These are phyloP conservation scores for Drosophila falleni DNA, from an alignment of 2,888 invertebrate genomes.

Conservation along the genomic window DNA sequence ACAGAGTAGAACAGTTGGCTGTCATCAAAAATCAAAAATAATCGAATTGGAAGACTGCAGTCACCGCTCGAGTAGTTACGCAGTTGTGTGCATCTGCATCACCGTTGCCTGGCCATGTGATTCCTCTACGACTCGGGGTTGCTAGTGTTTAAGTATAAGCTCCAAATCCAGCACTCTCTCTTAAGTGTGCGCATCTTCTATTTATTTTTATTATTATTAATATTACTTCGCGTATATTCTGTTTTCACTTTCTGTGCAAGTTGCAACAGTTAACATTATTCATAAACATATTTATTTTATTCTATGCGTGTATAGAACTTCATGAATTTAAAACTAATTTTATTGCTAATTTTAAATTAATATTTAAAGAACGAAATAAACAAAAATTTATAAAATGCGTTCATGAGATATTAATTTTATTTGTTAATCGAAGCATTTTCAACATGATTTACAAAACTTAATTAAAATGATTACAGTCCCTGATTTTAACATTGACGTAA, in stretches of 20 bases:
- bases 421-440: too few relatives aligned
- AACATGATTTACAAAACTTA: too few relatives aligned
- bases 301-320: conserved; percentile 27
- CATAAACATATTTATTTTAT: conserved; percentile 63
- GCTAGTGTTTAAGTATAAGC: conserved; percentile 78
- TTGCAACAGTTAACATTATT: conserved; percentile 24
- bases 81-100: conserved; percentile 44
- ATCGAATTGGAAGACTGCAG: conserved; percentile 65
- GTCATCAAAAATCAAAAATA: conserved; percentile 9
- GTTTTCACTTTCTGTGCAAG: background rate
- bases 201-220: conserved; percentile 53
- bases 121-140: conserved; percentile 83
- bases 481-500: too few relatives aligned
- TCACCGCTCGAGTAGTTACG: conserved; percentile 45
- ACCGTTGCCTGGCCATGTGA: conserved; percentile 71
- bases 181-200: conserved; percentile 36
- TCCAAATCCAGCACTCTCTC: conserved; percentile 7
- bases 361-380: conserved; percentile 30
- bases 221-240: conserved; percentile 1
- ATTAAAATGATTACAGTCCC: too few relatives aligned
- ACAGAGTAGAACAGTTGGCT: conserved; percentile 9
- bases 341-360: conserved; percentile 53
- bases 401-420: background rate
- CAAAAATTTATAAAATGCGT: conserved; percentile 5
- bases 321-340: conserved; percentile 43